Evolutionary conservation across 2,113 vertebrate species (phyloP).

Genomic region (Malurus alboscapulatus): DNA sequence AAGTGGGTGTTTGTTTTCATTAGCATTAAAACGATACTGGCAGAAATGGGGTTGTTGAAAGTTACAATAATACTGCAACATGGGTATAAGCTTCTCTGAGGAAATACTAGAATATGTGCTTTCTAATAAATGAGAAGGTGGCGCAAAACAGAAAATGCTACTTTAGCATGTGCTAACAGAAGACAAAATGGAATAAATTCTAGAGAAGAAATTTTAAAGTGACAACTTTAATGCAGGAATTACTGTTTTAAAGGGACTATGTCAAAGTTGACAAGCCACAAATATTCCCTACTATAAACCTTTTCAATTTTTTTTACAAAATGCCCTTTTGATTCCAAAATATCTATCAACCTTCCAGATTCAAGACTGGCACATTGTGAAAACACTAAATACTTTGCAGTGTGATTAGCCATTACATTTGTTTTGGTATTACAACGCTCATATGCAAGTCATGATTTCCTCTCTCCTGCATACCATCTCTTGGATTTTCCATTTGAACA

Average conservation of each 20-base stretch:
- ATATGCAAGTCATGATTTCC: neutral
- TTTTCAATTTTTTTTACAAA: neutral
- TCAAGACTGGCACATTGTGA: neutral
- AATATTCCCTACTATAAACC: neutral
- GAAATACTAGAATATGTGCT: neutral
- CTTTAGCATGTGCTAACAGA: neutral
- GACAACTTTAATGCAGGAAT: neutral
- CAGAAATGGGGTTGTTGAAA: neutral
- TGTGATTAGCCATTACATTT: neutral
- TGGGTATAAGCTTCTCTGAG: neutral
- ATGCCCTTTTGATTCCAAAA: conserved; percentile 13
- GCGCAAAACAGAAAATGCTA: neutral
- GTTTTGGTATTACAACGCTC: neutral
- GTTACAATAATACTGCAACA: neutral
- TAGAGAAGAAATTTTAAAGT: neutral
- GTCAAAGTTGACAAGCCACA: neutral
- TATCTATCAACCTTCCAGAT: neutral
- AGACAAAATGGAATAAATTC: neutral
- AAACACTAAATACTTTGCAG: neutral
- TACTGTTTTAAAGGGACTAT: neutral
- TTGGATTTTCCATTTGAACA: neutral
- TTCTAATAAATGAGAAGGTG: neutral
- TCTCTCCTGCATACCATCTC: neutral
- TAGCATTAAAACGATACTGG: neutral
- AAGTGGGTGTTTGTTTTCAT: neutral